Percentiles rank a stretch among this genome's conserved stretches.
Evolutionary conservation across 2,113 vertebrate genomes (phyloP).

Genomic region (Cygnus atratus): DNA sequence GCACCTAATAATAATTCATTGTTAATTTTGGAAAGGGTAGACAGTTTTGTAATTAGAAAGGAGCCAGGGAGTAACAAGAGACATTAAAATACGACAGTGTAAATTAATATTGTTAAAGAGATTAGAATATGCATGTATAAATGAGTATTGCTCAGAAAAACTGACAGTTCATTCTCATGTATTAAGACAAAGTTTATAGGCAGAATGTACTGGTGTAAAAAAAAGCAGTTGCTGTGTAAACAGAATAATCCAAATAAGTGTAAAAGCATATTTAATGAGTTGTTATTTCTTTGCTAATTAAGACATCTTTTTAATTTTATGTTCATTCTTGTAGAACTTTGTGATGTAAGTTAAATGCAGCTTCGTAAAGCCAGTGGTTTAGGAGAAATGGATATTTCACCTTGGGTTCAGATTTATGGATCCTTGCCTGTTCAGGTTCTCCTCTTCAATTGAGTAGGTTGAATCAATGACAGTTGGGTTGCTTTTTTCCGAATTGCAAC

Average conservation of each 20-base stretch:
- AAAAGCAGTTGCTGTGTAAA: neutral
- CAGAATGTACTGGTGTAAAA: neutral
- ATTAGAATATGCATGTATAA: neutral
- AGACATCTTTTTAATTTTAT: neutral
- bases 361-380: neutral
- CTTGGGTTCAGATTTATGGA: neutral
- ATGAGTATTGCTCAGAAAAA: neutral
- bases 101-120: conserved; percentile 4
- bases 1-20: neutral
- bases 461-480: neutral
- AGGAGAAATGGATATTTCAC: neutral
- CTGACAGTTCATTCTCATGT: neutral
- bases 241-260: neutral
- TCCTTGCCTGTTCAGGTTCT: neutral
- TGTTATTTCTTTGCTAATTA: neutral
- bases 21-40: neutral
- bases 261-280: neutral
- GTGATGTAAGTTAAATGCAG: neutral
- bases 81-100: neutral
- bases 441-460: neutral
- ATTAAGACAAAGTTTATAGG: neutral
- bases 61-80: neutral
- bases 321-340: neutral
- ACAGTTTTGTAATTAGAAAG: neutral
- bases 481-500: neutral